Evolutionary conservation across 2,797 vertebrate species (phyloP), one percentile per base, ranked within the genome.

Genomic region (Sparidentex hasta): DNA sequence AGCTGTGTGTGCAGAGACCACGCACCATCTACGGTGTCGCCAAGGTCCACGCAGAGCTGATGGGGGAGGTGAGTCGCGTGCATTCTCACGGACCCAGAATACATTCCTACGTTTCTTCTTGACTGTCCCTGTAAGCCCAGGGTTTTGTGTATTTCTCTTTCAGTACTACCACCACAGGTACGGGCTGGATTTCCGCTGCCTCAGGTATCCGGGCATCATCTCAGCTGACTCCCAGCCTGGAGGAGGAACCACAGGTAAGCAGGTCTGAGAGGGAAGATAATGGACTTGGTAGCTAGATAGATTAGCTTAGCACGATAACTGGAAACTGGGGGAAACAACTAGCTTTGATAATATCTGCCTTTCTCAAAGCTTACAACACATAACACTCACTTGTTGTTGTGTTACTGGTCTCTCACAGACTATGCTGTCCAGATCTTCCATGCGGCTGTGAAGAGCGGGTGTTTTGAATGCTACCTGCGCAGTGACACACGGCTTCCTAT

Each of bases 1-100:
- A 98, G 70, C 92, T 98, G 65, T 98, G 97, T 70, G 85, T 97
- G 65, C 97, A 98, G 92, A 95, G 97, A 48, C 97, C 97, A 1
- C 95, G 96, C 82, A 98, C 97, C 20, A 98, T 98, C 89, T 98
- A 98, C 3, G 97, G 97, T 0, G 97, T 98, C 66, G 97, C 97
- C 73, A 98, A 97, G 76, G 97, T 98, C 74, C 97, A 98, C 0
- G 96, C 96, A 0, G 97, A 98, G 90, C 96, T 97, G 58, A 97
- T 98, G 96, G 97, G 97, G 79, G 97, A 98, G 90, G 97, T 98
- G 81, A 93, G 94, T n/a, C 16, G 5, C 65, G 29, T 1, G 2
- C 12, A 16, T 20, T 23, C n/a, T 2, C 12, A 11, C 9, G 13
- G 20, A 52, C 11, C 2, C 9, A 38, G 11, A 38, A 38, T 11